These are phyloP conservation scores for Hipparchia sbordonii DNA, from an alignment of 2,888 invertebrate genomes.

Conservation along the genomic window DNA sequence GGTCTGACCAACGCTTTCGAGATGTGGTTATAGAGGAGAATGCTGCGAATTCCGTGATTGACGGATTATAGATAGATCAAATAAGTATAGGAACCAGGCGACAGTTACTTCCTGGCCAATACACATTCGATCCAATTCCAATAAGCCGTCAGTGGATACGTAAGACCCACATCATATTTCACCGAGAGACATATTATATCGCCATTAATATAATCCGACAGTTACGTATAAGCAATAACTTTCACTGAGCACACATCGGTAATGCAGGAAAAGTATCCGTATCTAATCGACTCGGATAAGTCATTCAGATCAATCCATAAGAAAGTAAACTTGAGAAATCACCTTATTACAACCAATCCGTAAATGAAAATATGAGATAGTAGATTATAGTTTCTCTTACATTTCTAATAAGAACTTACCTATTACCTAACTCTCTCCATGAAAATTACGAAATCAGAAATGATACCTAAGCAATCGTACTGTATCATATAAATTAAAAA, in stretches of 20 bases:
- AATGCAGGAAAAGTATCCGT: conserved; percentile 44
- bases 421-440: conserved; percentile 4
- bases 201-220: conserved; percentile 34
- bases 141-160: conserved; percentile 21
- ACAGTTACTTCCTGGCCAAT: conserved; percentile 4
- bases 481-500: too few relatives aligned
- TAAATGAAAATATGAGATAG: conserved; percentile 9
- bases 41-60: too few relatives aligned
- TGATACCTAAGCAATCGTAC: too few relatives aligned
- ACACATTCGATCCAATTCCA: conserved; percentile 22
- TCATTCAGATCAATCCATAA: conserved; percentile 33
- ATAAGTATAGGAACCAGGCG: too few relatives aligned
- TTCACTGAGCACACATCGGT: conserved; percentile 45
- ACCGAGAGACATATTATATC: conserved; percentile 34
- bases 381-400: conserved; percentile 8
- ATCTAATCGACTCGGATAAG: conserved; percentile 47
- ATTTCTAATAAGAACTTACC: not conserved
- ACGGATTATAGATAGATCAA: too few relatives aligned
- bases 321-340: conserved; percentile 2
- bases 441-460: not conserved
- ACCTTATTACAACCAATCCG: not conserved
- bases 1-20: too few relatives aligned
- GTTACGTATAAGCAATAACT: conserved; percentile 38
- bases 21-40: too few relatives aligned
- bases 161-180: conserved; percentile 34